Evolutionary conservation across 2,797 vertebrate genomes (phyloP).

Genomic region (Petrocephalus schoutedeni): DNA sequence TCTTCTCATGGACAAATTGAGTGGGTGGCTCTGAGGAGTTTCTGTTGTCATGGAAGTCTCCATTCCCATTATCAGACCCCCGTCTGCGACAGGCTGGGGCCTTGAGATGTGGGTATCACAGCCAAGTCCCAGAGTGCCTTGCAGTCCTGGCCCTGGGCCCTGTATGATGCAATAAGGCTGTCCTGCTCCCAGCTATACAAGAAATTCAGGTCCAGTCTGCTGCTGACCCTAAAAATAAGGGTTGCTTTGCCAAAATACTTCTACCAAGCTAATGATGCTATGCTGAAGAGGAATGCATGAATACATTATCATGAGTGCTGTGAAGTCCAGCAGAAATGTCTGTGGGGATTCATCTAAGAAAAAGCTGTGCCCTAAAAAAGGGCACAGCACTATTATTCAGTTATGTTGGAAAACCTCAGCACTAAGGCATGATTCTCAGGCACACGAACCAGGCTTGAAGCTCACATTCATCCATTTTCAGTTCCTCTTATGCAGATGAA

Average conservation of each 20-base stretch:
- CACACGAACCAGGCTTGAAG: background rate
- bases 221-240: background rate
- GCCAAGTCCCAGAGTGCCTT: background rate
- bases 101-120: background rate
- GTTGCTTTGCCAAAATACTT: background rate
- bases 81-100: background rate
- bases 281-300: background rate
- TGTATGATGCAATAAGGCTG: background rate
- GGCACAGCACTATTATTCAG: too few relatives aligned
- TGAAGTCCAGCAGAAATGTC: background rate
- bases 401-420: background rate
- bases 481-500: background rate
- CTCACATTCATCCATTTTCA: background rate
- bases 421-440: slow-evolving; percentile 4
- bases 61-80: background rate
- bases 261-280: background rate
- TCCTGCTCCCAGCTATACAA: background rate
- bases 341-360: background rate
- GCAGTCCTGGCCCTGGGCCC: background rate
- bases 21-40: background rate
- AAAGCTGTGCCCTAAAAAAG: slow-evolving; percentile 5
- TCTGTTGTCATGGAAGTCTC: background rate
- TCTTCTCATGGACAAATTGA: background rate
- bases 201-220: background rate
- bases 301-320: background rate